Evolutionary conservation across 2,888 invertebrate genomes (phyloP), one percentile per base, ranked within the genome.

Genomic region (Diaprepes abbreviatus): DNA sequence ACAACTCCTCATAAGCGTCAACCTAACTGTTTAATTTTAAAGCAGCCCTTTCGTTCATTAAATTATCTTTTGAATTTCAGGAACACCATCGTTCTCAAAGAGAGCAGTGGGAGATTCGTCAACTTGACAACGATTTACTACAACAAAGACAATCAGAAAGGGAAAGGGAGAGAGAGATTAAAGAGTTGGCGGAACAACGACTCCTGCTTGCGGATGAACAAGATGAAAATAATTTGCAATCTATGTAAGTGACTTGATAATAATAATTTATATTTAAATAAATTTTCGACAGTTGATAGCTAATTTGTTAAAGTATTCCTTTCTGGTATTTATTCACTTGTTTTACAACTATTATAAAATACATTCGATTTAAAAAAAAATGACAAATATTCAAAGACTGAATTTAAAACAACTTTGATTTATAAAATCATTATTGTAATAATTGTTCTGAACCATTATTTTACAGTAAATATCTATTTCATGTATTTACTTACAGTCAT

Each of bases 101-200:
- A 77, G 89, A 89, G 35, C 85, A 88, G 79, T 89, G 88, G 80
- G 88, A 89, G 78, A 87, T 88, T 66, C 83, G 88, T 55, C 84
- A 88, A 76, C 80, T 89, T 72, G 89, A 89, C 78, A 86, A 88
- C 80, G 88, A 89, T 71, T 84, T 89, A 28, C 83, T 89, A 16
- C 88, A 89, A 71, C 89, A 89, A 79, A 83, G 89, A 58, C 89
- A 89, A 50, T 88, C 88, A 35, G 89, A 89, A 78, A 77, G 83
- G 71, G 88, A 89, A 19, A 86, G 88, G 58, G 88, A 88, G 76
- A 81, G 88, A 78, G 88, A 89, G 83, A 87, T 87, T 77, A 81
- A 87, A 14, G 86, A 89, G 84, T 85, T 87, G 77, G 78, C 78
- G 17, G 83, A 83, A 63, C 83, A 83, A 68, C 78, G 78, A 69